These are phyloP conservation scores for Xyrauchen texanus DNA, from an alignment of 2,113 vertebrate species.

Conservation along the genomic window DNA sequence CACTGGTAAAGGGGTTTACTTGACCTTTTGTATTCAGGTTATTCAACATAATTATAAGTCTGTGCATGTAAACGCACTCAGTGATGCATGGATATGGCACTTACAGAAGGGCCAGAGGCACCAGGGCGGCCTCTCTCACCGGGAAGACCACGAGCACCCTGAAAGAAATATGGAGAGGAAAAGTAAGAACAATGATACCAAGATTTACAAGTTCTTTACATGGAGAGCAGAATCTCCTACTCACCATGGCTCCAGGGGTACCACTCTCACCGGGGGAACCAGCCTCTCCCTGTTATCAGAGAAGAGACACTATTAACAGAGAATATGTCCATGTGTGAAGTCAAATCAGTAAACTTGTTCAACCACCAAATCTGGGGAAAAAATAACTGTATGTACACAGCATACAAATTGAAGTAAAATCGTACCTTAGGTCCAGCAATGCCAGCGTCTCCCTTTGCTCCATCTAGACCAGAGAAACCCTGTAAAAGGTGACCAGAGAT, in stretches of 20 bases:
- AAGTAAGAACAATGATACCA: neutral
- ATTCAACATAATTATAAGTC: too few relatives aligned
- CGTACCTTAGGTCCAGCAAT: conserved; percentile 94
- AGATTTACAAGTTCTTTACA: neutral
- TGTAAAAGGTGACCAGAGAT: conserved; percentile 55
- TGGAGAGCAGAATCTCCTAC: conserved; percentile 29
- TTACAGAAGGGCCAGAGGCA: conserved; percentile 87
- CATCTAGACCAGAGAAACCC: conserved; percentile 97
- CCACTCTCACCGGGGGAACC: conserved; percentile 89
- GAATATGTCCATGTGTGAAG: neutral
- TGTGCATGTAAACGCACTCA: too few relatives aligned
- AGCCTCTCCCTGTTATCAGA: conserved; percentile 80
- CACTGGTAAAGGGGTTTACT: too few relatives aligned
- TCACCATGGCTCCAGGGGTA: conserved; percentile 86
- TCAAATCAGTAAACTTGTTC: neutral
- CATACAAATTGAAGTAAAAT: neutral
- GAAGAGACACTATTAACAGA: conserved; percentile 2
- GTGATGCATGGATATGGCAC: conserved; percentile 55
- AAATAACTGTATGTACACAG: too few relatives aligned
- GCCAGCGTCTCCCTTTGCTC: conserved; percentile 92
- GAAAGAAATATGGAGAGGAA: neutral
- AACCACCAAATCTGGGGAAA: too few relatives aligned
- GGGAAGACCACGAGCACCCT: conserved; percentile 93
- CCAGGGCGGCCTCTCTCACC: conserved; percentile 97
- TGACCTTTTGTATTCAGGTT: too few relatives aligned